These are phyloP conservation scores for Plotosus lineatus DNA, from an alignment of 2,113 vertebrate species.

Conservation along the genomic window DNA sequence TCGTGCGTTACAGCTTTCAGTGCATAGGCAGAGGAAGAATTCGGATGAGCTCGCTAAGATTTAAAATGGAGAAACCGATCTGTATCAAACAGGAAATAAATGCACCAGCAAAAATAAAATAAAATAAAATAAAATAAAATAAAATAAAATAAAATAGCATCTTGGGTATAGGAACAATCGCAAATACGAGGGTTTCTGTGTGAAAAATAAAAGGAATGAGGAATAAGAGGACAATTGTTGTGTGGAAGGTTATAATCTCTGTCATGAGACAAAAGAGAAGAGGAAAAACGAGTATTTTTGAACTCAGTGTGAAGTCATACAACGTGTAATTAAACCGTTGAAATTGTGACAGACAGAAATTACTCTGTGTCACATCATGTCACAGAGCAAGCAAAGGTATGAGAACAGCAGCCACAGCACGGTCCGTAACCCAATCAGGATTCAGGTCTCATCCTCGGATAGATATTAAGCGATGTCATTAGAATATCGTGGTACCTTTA, in stretches of 20 bases:
- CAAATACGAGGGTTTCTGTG: not conserved
- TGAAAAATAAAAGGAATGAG: not conserved
- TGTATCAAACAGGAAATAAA: not conserved
- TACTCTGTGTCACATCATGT: constrained; percentile 16
- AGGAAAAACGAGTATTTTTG: not conserved
- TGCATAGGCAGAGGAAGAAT: not conserved
- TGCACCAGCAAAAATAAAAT: no score
- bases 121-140: no score
- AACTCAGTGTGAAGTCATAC: not conserved
- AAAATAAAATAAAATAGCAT: not conserved
- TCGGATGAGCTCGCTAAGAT: not conserved
- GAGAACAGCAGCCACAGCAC: no score
- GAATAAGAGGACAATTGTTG: not conserved
- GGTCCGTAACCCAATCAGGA: not conserved
- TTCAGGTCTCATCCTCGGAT: no score
- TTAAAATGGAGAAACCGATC: not conserved
- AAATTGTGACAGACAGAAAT: not conserved
- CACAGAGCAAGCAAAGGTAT: not conserved
- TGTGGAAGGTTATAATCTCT: constrained; percentile 13
- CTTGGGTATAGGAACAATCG: not conserved
- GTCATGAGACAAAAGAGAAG: not conserved
- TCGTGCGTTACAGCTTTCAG: not conserved
- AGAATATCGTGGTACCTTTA: no score
- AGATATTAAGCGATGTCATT: no score
- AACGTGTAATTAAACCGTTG: constrained; percentile 23